Evolutionary conservation across 2,888 invertebrate species (phyloP).

Genomic region (Himalopsyche anomala): DNA sequence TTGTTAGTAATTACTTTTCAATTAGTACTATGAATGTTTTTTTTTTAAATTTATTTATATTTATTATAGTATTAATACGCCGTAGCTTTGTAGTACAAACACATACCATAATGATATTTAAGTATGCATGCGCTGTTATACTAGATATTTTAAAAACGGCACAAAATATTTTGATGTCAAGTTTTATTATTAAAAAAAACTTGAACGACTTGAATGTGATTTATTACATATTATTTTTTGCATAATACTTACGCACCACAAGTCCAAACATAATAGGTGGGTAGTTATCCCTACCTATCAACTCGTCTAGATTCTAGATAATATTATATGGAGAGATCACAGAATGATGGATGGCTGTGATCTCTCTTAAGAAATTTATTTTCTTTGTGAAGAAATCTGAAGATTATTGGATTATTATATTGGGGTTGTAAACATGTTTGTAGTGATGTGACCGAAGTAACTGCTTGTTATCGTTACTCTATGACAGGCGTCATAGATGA

Average conservation of each 20-base stretch:
- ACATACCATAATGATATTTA: no score
- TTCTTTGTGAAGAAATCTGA: slow-evolving; percentile 15
- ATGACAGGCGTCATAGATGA: no score
- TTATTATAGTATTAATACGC: no score
- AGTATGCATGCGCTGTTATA: no score
- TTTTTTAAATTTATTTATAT: no score
- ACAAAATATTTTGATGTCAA: no score
- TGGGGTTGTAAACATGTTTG: not conserved
- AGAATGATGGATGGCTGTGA: slow-evolving; percentile 18
- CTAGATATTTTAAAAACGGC: no score
- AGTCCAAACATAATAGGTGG: not conserved
- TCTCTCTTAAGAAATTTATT: slow-evolving; percentile 27
- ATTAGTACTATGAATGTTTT: no score
- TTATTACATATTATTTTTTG: not conserved
- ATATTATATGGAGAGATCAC: slow-evolving; percentile 22
- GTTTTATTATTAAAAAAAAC: not conserved
- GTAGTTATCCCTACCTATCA: not conserved
- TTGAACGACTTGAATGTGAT: not conserved
- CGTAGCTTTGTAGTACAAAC: no score
- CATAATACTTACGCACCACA: not conserved
- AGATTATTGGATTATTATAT: slow-evolving; percentile 30
- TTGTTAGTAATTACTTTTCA: no score
- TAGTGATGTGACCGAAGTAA: not conserved
- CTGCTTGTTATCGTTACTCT: no score
- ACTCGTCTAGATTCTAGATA: slow-evolving; percentile 1